Evolutionary conservation across 2,888 invertebrate species (phyloP).

Genomic region (Platycnemis pennipes): DNA sequence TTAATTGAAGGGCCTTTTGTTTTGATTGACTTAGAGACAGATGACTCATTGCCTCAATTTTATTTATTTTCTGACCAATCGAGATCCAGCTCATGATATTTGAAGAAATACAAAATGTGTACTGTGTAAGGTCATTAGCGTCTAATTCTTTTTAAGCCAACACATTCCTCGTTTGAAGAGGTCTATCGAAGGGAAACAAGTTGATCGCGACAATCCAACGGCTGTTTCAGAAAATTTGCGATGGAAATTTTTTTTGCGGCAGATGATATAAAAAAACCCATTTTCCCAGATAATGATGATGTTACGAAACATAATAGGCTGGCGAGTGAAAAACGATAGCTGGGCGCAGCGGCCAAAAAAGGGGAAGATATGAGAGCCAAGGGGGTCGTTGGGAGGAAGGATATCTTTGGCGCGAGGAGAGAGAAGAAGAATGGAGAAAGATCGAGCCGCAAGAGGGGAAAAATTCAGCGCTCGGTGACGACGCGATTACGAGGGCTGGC

Average conservation of each 20-base stretch:
- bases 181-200: neutral
- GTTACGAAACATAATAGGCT: slow-evolving; percentile 27
- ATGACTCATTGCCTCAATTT: too few relatives aligned
- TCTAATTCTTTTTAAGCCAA: neutral
- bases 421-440: neutral
- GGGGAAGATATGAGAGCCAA: neutral
- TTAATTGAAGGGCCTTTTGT: too few relatives aligned
- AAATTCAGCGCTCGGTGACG: neutral
- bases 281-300: slow-evolving; percentile 26
- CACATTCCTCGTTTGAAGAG: neutral
- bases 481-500: slow-evolving; percentile 24
- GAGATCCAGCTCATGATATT: too few relatives aligned
- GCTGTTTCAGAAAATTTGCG: slow-evolving; percentile 31
- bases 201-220: slow-evolving; percentile 21
- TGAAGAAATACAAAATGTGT: too few relatives aligned
- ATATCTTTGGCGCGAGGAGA: neutral
- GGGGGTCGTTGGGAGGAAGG: neutral
- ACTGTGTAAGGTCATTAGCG: neutral
- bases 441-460: neutral
- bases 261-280: neutral
- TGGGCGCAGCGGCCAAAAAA: neutral
- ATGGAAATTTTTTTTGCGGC: neutral
- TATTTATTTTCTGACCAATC: too few relatives aligned
- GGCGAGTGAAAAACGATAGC: slow-evolving; percentile 15
- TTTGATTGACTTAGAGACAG: too few relatives aligned